Evolutionary conservation across 2,888 invertebrate genomes (phyloP).

Genomic region (Synanthedon tipuliformis): DNA sequence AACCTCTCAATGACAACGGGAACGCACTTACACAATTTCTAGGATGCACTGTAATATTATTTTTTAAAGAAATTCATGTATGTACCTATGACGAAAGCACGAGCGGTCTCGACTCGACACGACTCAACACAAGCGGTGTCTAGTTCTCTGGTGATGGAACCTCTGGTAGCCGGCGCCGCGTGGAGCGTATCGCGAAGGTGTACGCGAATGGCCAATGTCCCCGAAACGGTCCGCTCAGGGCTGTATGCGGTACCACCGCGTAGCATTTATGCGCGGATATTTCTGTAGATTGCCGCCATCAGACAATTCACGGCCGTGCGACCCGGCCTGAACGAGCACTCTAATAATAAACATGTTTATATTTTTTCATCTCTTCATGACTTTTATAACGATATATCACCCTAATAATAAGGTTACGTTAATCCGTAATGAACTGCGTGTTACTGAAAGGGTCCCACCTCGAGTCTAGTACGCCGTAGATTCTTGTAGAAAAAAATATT

Average conservation of each 20-base stretch:
- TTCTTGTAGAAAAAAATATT: too few species aligned
- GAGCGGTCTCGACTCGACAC: constrained; percentile 3
- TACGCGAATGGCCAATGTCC: constrained; percentile 6
- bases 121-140: not conserved
- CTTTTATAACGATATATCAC: constrained; percentile 43
- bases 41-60: too few species aligned
- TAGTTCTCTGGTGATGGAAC: not conserved
- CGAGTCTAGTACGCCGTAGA: too few species aligned
- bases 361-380: constrained; percentile 59
- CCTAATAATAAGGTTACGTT: constrained; percentile 18
- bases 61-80: too few species aligned
- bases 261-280: constrained; percentile 58
- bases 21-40: too few species aligned
- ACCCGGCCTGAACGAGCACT: constrained; percentile 65
- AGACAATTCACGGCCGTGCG: constrained; percentile 61
- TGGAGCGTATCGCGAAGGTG: constrained; percentile 21
- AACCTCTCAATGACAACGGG: too few species aligned
- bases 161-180: constrained; percentile 25
- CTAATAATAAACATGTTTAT: constrained; percentile 70
- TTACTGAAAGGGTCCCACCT: too few species aligned
- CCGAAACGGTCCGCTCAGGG: constrained; percentile 8
- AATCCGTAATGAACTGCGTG: constrained; percentile 1
- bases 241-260: constrained; percentile 26
- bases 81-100: not conserved
- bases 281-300: constrained; percentile 66